Base-by-base conservation (phyloP, 2,888 invertebrate species). In the Halocaridina rubra region DNA sequence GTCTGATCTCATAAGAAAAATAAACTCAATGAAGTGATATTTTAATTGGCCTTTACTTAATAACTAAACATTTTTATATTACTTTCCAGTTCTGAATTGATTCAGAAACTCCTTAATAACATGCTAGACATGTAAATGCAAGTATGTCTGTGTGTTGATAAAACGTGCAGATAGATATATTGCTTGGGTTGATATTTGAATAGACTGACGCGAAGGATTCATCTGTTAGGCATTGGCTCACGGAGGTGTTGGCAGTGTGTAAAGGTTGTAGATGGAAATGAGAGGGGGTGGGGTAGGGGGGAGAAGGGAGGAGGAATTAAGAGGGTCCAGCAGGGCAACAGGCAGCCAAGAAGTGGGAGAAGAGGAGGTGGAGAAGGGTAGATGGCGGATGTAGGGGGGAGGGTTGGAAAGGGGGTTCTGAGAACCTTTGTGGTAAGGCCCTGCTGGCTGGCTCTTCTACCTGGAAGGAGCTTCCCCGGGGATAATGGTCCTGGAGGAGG, bases 401-500 rank as follows among this genome's bases (percentile, higher is more conserved):
- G 75, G 13, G 8, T 46, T 13, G 8, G 57, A 29, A 19, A 16
- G 75, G 75, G 53, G 1, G 24, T 22, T 1, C 27, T 22, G 24
- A 22, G 29, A 57, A 53, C 19, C 24, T 29, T n/a, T 32, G 76
- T 29, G 19, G 32, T 2, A 32, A 59, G 72, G 72, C 33, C 33
- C 33, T 72, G 72, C 24, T 72, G 19, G 72, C 24, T 27, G 72
- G 19, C 24, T 46, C 33, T 72, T 19, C 46, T 27, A 22, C 39
- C 72, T 72, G 74, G 46, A 10, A 29, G 74, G 24, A 24, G 64
- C 64, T n/a, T 32, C 33, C 19, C 64, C 30, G 39, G 27, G 46
- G 64, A 64, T 33, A n/a, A n/a, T n/a, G n/a, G n/a, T n/a, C n/a
- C n/a, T n/a, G 78, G 64, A 22, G 64, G 32, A 33, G 78, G 39